phyloP scores from a whole-genome alignment of 1,140 invertebrate species.

The Drosophila fuyamai region DNA sequence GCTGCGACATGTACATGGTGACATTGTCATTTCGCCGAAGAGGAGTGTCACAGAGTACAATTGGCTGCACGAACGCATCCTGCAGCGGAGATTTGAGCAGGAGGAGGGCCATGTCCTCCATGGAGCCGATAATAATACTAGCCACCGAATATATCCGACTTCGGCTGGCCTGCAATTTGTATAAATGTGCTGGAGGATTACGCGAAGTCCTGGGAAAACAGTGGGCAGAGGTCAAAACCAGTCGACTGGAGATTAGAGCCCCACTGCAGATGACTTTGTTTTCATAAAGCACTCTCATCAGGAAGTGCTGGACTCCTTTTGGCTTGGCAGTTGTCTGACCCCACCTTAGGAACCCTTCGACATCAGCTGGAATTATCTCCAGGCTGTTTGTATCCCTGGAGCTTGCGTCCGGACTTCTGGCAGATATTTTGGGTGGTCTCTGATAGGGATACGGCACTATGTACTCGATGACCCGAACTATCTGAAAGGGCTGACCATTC shows the following conservation, averaged over 20 bases:
- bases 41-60: constrained; percentile 24
- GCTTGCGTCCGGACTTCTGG: not conserved
- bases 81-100: constrained; percentile 1
- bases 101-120: constrained; percentile 31
- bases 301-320: constrained; percentile 10
- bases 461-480: constrained; percentile 53
- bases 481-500: constrained; percentile 29
- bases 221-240: constrained; percentile 43
- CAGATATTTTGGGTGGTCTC: not conserved
- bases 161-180: constrained; percentile 18
- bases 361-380: constrained; percentile 24
- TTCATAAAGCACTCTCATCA: constrained; percentile 18
- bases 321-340: constrained; percentile 2
- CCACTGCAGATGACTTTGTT: constrained; percentile 27
- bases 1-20: constrained; percentile 40
- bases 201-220: constrained; percentile 15
- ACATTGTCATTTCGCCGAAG: constrained; percentile 22
- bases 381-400: constrained; percentile 7
- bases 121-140: constrained; percentile 2
- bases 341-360: not conserved
- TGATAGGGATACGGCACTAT: constrained; percentile 34
- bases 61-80: constrained; percentile 7
- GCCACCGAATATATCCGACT: constrained; percentile 14
- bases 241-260: constrained; percentile 28
- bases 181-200: not conserved